These are phyloP conservation scores for Nautilus pompilius DNA, from an alignment of 1,140 invertebrate genomes.

Conservation along the genomic window DNA sequence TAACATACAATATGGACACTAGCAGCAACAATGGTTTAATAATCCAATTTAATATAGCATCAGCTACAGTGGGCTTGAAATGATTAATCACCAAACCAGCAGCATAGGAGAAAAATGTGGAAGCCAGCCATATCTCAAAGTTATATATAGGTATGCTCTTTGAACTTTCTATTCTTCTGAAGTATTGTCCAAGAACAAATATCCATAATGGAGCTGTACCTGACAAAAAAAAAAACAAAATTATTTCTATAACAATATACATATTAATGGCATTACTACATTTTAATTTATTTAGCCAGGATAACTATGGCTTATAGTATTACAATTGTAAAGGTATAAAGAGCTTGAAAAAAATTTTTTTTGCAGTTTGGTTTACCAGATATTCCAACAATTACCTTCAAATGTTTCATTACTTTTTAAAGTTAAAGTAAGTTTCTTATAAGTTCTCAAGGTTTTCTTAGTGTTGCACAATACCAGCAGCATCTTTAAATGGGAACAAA, in stretches of 20 bases:
- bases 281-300: too few relatives aligned
- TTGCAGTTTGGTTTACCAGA: too few relatives aligned
- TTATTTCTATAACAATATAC: not conserved
- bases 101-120: constrained; percentile 41
- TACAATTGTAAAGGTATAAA: too few relatives aligned
- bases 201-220: constrained; percentile 49
- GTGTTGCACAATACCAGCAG: too few relatives aligned
- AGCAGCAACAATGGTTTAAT: constrained; percentile 49
- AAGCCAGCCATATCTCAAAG: constrained; percentile 48
- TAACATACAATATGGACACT: constrained; percentile 48
- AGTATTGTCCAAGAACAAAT: constrained; percentile 48
- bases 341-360: too few relatives aligned
- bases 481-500: too few relatives aligned
- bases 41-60: constrained; percentile 46
- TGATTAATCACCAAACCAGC: constrained; percentile 39
- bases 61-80: constrained; percentile 37
- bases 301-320: too few relatives aligned
- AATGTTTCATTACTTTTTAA: too few relatives aligned
- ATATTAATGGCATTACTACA: too few relatives aligned
- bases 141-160: constrained; percentile 41
- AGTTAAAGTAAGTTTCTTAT: too few relatives aligned
- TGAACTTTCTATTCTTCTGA: constrained; percentile 22
- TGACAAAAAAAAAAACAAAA: constrained; percentile 22
- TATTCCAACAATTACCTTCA: too few relatives aligned
- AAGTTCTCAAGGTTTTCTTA: too few relatives aligned